Evolutionary conservation across 2,113 vertebrate species (phyloP), one percentile per base, ranked within the genome.

Genomic region (Cottus gobio): DNA sequence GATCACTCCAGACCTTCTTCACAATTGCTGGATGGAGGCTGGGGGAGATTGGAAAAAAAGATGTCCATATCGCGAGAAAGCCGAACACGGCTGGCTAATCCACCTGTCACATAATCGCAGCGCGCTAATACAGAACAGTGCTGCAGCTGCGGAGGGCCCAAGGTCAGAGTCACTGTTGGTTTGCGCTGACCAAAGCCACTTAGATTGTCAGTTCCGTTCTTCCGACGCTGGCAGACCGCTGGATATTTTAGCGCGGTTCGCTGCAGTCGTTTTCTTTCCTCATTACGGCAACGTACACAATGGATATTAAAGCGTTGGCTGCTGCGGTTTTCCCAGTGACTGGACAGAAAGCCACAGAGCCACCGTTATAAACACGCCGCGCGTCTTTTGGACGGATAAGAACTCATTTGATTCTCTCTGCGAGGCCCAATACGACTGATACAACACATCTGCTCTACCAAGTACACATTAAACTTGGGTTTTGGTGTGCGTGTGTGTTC

Each of bases 111-210:
- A 80, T 82, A 56, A 78, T 75, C 15, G 26, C 24, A 31, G 64
- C 4, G 50, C 75, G 36, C 74, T 83, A 87, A 84, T 76, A 83
- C 50, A 75, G 76, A 73, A 30, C 67, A 69, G 69, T 67, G 71
- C 58, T 77, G 44, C 58, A 31, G 87, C 74, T 67, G 76, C 15
- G 26, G 78, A 64, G 79, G 64, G 48, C 63, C 72, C 75, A 87
- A 83, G 80, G 84, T 88, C 87, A 88, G 60, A 80, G 79, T 75
- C 80, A 58, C 79, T 66, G 70, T 73, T 86, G 71, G 70, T 84
- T 83, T 84, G 80, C 79, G 84, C 82, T 75, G 83, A 85, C 64
- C 83, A 73, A 75, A 80, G 54, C n/a, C 54, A 56, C 54, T 56
- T 54, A 24, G 64, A 66, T 63, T 58, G 67, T 74, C 50, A 37